Conservation (phyloP, 1,140 invertebrate genomes). For the Bombus picipes region DNA sequence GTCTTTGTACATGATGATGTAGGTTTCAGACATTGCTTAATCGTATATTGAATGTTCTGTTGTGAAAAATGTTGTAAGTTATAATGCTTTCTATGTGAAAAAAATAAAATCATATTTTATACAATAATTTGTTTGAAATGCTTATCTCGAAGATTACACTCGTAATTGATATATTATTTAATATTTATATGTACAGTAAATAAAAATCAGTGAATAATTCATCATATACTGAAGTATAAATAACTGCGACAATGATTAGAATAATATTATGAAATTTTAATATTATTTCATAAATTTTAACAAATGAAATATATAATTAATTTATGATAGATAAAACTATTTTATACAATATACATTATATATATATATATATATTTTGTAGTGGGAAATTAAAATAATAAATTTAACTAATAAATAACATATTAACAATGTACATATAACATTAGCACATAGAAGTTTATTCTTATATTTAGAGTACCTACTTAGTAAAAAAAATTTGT, state of each 20-base stretch:
- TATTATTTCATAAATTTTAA: no score
- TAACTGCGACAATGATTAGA: not conserved
- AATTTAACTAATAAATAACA: no score
- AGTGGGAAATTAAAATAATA: no score
- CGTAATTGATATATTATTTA: not conserved
- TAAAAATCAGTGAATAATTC: not conserved
- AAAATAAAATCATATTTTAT: no score
- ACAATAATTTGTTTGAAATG: no score
- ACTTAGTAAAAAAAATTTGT: not conserved
- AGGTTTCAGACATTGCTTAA: conserved; percentile 57
- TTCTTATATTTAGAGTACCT: not conserved
- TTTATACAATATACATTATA: no score
- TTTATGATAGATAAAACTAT: no score
- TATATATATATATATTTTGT: no score
- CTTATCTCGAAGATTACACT: no score
- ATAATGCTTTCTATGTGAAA: no score
- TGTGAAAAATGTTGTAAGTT: no score
- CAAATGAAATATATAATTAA: no score
- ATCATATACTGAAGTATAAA: not conserved
- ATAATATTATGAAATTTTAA: not conserved
- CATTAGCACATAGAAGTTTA: not conserved
- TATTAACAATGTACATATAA: not conserved
- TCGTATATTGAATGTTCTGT: not conserved
- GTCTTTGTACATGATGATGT: conserved; percentile 80
- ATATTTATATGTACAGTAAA: not conserved